Percentiles rank a stretch among this genome's conserved stretches.
Conservation (phyloP, 2,113 vertebrate genomes). For the Ciconia boyciana region DNA sequence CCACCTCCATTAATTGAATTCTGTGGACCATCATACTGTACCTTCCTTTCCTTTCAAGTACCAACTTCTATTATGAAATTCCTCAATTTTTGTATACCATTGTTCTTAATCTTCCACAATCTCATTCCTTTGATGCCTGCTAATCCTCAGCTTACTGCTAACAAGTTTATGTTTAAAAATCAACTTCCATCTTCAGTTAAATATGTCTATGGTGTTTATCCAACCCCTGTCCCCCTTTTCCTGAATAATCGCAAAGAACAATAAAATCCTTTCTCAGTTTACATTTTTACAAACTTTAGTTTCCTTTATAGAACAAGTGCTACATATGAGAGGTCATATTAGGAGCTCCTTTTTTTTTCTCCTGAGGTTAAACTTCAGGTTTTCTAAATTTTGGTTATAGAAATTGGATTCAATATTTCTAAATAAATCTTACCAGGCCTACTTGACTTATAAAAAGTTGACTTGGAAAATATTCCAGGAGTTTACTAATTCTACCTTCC, state of each 20-base stretch:
- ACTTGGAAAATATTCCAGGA: neutral
- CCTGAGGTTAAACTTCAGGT: neutral
- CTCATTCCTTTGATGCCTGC: neutral
- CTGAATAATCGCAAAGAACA: neutral
- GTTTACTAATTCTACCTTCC: neutral
- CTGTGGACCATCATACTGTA: neutral
- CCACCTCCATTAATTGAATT: neutral
- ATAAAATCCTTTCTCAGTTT: neutral
- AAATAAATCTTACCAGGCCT: neutral
- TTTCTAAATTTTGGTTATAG: neutral
- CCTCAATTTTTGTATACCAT: neutral
- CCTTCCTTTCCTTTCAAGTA: neutral
- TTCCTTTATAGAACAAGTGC: neutral
- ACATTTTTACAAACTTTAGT: neutral
- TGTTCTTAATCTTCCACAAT: neutral
- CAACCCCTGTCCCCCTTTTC: fast-evolving
- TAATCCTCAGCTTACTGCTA: neutral
- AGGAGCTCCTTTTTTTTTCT: neutral
- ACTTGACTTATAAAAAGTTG: neutral
- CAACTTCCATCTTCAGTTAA: neutral
- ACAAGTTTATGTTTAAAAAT: neutral
- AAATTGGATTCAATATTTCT: neutral
- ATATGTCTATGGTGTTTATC: neutral
- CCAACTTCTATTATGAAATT: neutral
- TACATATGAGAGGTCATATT: neutral